Base-by-base conservation (phyloP, 2,113 vertebrate genomes). In the Hippocampus barbouri region DNA sequence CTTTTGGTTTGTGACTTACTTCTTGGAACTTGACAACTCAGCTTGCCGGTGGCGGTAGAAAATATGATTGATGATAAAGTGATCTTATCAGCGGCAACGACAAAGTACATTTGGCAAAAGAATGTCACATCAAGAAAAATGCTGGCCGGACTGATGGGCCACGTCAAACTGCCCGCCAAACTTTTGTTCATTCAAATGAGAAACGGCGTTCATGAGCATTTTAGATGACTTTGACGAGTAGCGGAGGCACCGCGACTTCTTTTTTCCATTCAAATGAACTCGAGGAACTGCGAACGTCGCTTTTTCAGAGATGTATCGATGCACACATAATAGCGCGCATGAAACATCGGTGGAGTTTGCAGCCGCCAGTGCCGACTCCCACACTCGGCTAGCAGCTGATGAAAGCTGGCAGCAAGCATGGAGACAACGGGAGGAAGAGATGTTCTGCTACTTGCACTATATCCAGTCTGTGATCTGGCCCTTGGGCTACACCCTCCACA, bases 391-490 rank as follows among this genome's bases (percentile, higher is more conserved):
- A 76, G 68, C 70, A 66, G 77, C 73, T 61, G 81, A 86, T 74
- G 73, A 72, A 76, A 81, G 80, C 78, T 66, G 74, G 70, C 70
- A 80, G 25, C 76, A 70, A 74, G 73, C 21, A 34, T 57, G 12
- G 69, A 76, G 71, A 64, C 68, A 57, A 38, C 20, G 45, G 67
- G n/a, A 30, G 10, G n/a, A 63, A 75, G 43, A 56, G 72, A 76
- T 83, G 82, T 78, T 72, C 18, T 56, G 30, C 73, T 72, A 61
- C 78, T 75, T 77, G 75, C 79, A 70, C 68, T 66, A 61, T 62
- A 82, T 80, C 59, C 49, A 83, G 71, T 49, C 59, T 74, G 79
- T 74, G 79, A 79, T 83, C 74, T 78, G 84, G 84, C 78, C 85
- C n/a, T 20, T 80, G 73, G 83, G 83, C 81, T 83, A 69, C 64